Conservation (phyloP, 2,113 vertebrate species). For the Genyomyrus donnyi region DNA sequence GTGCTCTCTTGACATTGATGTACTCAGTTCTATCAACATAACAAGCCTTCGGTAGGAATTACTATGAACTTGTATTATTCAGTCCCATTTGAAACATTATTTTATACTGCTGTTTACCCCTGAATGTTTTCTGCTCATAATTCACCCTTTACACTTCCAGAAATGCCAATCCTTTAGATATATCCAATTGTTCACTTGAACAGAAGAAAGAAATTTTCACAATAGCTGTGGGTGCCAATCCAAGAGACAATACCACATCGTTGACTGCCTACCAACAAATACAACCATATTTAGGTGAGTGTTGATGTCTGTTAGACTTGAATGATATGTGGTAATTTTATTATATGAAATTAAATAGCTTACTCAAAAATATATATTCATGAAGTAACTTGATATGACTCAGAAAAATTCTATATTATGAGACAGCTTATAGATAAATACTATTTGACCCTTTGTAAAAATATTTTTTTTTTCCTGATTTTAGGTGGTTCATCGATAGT, state of each 20-base stretch:
- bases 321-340: neutral
- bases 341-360: neutral
- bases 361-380: neutral
- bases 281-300: constrained; percentile 59
- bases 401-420: neutral
- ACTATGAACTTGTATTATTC: neutral
- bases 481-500: neutral
- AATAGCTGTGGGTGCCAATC: constrained; percentile 55
- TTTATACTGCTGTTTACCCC: neutral
- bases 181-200: constrained; percentile 49
- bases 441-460: neutral
- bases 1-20: constrained; percentile 48
- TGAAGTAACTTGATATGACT: neutral
- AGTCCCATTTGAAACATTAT: neutral
- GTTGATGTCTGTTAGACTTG: neutral
- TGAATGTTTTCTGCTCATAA: neutral
- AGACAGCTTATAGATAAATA: neutral
- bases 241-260: neutral
- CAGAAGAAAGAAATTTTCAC: constrained; percentile 57
- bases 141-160: constrained; percentile 45
- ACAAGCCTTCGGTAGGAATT: constrained; percentile 59
- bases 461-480: neutral
- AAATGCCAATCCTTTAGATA: constrained; percentile 22
- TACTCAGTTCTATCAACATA: constrained; percentile 47
- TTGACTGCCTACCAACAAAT: constrained; percentile 44